Evolutionary conservation across 2,888 invertebrate genomes (phyloP), one percentile per base, ranked within the genome.

Genomic region (Chirona hameri): DNA sequence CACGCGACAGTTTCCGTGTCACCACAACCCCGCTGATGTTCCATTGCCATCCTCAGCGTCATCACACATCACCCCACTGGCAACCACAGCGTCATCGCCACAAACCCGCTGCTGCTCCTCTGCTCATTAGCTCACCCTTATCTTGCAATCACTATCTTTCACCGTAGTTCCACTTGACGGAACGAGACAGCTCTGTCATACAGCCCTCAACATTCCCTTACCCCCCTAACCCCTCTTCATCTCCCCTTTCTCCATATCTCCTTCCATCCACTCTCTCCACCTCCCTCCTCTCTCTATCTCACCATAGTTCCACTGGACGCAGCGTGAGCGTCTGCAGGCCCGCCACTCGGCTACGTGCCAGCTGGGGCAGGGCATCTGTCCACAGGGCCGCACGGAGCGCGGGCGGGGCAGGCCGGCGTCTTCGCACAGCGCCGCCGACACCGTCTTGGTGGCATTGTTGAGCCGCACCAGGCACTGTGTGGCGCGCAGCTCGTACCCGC

Each of bases 341-440:
- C 92, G 91, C 95, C 95, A 95, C 27, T 91, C 91, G 65, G 91
- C 91, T 9, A 91, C 88, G 82, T 90, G 89, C 95, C 95, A 95
- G 84, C 90, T 90, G 0, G 94, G 93, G 86, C 94, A 94, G 84
- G 91, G 91, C 83, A 91, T 91, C 81, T 90, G 89, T 57, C 93
- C 94, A 88, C 92, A 93, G 84, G 90, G 90, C 86, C 91, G 91
- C 85, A 91, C 91, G 83, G 91, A 92, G 84, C 89, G 90, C 29
- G 92, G 94, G 80, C 79, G 87, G 84, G 83, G 85, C 86, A 93
- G 89, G 83, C 93, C 93, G 21, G 92, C 92, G 86, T 93, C 93
- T 86, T 92, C 92, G 87, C 94, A 94, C 39, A 93, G 88, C 83
- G 90, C 91, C 84, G 91, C 91, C 85, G 92, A 92, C 60, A 93